Base-by-base conservation (phyloP, 2,113 vertebrate genomes). In the Laterallus jamaicensis region DNA sequence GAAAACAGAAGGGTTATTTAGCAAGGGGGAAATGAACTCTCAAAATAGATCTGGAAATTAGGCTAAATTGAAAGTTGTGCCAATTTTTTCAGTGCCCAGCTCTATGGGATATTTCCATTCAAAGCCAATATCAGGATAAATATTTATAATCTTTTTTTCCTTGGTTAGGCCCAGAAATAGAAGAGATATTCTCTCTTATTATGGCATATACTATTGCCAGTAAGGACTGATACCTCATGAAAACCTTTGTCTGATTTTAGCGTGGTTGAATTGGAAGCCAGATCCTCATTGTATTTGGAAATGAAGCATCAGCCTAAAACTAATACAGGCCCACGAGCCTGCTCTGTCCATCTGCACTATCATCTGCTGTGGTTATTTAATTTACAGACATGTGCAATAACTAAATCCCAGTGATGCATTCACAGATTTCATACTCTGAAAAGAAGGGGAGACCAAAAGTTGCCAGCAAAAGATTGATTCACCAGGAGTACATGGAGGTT, bases 241-340 rank as follows among this genome's bases (percentile, higher is more conserved):
- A 96, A 92, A 90, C 32, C 10, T 88, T 40, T 71, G 40, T 85
- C 68, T 94, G 80, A 78, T 90, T 88, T 92, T 78, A 83, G 24
- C 58, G 42, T 54, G 73, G 82, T 93, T 92, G 58, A 83, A 86
- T 11, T 86, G 18, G 64, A 86, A 90, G 79, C 54, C 88, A 93
- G 35, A 82, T 84, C 56, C 64, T 90, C 62, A 68, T 73, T 66
- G 83, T 92, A 83, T 94, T 91, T 96, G 88, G 88, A 88, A 96
- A 84, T 40, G 19, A 89, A 91, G 79, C 73, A 84, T 82, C 82
- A 86, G 26, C 69, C 66, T 54, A 88, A 75, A 92, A 76, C 58
- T 84, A 90, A 74, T 49, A 32, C 49, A 62, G 64, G 59, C 77
- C 83, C 58, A 82, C 77, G 93, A 67, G n/a, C 39, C 77, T 95